Evolutionary conservation across 2,797 vertebrate species (phyloP).

Genomic region (Arnoldichthys spilopterus): DNA sequence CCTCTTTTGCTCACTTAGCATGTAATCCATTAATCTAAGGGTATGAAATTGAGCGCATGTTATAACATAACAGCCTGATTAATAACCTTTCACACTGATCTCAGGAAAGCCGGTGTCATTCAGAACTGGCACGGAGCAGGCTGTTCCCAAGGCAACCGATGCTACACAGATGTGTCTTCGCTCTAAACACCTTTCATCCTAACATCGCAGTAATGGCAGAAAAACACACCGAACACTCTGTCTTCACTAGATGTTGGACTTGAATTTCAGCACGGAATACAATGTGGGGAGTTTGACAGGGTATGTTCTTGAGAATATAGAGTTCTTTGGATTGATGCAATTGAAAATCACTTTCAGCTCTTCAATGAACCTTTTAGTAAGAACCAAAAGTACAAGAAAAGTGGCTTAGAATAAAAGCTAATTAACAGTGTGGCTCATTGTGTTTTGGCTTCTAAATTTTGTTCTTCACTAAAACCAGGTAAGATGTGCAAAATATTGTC

Average conservation of each 20-base stretch:
- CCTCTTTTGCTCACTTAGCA: conserved; percentile 28
- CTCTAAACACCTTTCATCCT: conserved; percentile 21
- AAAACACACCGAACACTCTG: background rate
- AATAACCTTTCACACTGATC: conserved; percentile 7
- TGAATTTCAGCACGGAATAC: background rate
- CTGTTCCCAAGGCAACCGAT: conserved; percentile 18
- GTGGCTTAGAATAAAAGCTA: background rate
- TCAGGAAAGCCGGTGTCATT: background rate
- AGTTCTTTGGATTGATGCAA: background rate
- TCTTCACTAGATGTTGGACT: background rate
- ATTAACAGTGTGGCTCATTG: background rate
- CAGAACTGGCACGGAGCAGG: conserved; percentile 12
- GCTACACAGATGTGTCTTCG: conserved; percentile 13
- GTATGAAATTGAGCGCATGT: conserved; percentile 16
- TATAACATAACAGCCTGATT: conserved; percentile 28
- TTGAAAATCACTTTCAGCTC: background rate
- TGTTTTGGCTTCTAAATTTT: too few species aligned
- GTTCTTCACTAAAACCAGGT: too few species aligned
- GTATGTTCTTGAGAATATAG: background rate
- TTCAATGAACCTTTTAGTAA: background rate
- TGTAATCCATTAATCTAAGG: conserved; percentile 5
- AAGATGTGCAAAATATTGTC: too few species aligned
- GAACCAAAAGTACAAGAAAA: background rate
- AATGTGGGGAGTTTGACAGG: background rate
- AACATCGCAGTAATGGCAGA: conserved; percentile 17